Percentiles rank a stretch among this genome's conserved stretches.
phyloP scores from a whole-genome alignment of 2,888 invertebrate genomes.

The Melanostoma scalare region DNA sequence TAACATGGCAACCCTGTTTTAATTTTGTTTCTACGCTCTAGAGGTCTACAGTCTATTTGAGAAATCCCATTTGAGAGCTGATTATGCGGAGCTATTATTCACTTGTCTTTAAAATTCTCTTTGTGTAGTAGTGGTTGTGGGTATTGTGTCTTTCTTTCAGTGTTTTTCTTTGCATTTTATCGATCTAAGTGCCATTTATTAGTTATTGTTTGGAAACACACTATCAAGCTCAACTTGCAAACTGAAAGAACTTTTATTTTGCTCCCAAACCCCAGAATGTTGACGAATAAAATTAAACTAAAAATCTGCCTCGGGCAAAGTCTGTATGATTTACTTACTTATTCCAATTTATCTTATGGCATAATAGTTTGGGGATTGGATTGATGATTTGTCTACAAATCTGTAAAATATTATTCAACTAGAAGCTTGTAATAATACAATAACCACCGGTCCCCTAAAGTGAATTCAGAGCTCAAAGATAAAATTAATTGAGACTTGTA shows the following conservation, averaged over 20 bases:
- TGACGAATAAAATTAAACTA: no score
- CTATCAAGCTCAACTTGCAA: conserved; percentile 19
- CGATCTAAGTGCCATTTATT: conserved; percentile 49
- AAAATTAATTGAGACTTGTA: no score
- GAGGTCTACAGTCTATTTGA: conserved; percentile 35
- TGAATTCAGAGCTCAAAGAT: no score
- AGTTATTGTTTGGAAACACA: conserved; percentile 25
- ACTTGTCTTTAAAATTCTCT: conserved; percentile 36
- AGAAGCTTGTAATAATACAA: no score
- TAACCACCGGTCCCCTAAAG: no score
- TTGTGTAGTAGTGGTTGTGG: conserved; percentile 16
- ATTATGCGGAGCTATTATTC: conserved; percentile 63
- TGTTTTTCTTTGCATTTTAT: conserved; percentile 51
- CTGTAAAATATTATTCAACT: no score
- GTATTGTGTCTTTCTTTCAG: conserved; percentile 48
- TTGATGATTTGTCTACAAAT: no score
- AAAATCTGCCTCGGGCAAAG: no score
- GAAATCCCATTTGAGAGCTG: conserved; percentile 42
- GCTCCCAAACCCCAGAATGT: background rate
- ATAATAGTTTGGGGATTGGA: no score
- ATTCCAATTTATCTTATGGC: no score
- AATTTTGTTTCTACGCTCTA: conserved; percentile 1
- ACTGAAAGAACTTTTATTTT: background rate
- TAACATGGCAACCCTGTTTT: conserved; percentile 42
- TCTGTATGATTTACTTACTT: no score